Percentiles rank a stretch among this genome's conserved stretches.
These are phyloP conservation scores for Zosterops japonicus DNA, from an alignment of 2,113 vertebrate genomes.

Conservation along the genomic window DNA sequence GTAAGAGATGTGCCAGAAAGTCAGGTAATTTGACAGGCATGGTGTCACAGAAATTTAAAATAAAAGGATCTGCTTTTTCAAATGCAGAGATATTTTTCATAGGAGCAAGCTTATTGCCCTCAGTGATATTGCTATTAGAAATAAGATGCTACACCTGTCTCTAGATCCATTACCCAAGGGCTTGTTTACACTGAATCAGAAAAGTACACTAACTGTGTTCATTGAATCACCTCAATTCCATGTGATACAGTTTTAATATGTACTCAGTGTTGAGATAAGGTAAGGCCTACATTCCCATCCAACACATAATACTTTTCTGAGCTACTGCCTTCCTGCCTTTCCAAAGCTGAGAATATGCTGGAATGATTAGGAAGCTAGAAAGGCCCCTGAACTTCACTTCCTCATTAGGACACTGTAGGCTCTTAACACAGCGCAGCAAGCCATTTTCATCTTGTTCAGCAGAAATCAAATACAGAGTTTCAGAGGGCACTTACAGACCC, in stretches of 20 bases:
- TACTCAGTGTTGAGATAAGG: neutral
- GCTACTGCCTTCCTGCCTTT: neutral
- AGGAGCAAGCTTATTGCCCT: neutral
- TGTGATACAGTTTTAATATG: neutral
- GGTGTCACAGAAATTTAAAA: neutral
- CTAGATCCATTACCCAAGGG: neutral
- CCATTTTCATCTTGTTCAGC: neutral
- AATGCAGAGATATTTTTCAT: neutral
- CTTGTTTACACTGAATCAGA: neutral
- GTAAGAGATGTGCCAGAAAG: neutral
- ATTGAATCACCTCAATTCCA: neutral
- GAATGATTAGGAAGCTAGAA: neutral
- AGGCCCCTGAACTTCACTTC: neutral
- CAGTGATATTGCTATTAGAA: neutral
- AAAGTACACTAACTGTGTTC: neutral
- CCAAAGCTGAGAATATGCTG: neutral
- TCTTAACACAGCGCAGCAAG: neutral
- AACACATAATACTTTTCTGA: neutral
- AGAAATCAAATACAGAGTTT: neutral
- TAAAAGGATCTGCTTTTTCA: neutral
- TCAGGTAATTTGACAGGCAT: neutral
- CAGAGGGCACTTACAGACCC: neutral
- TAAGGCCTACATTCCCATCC: neutral
- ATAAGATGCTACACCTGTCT: neutral
- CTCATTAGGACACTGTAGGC: neutral